Evolutionary conservation across 1,140 invertebrate genomes (phyloP).

Genomic region (Apis cerana): DNA sequence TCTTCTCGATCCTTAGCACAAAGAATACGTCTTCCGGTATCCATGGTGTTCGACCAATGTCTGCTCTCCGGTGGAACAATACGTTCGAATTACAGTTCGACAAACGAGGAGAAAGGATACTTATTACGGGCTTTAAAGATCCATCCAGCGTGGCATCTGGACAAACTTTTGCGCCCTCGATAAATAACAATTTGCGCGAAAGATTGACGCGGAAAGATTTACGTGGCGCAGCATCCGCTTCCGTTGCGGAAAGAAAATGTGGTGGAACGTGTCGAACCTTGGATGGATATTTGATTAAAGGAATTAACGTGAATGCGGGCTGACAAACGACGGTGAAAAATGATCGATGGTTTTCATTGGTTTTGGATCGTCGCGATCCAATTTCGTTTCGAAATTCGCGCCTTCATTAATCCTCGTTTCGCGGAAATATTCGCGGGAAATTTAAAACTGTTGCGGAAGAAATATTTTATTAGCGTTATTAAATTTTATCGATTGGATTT

Average conservation of each 20-base stretch:
- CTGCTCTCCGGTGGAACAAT: not conserved
- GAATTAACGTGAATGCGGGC: constrained; percentile 5
- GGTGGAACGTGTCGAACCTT: no score
- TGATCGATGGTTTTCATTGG: no score
- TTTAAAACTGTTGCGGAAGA: no score
- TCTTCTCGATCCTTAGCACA: not conserved
- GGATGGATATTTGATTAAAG: not conserved
- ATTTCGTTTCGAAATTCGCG: not conserved
- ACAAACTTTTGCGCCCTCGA: not conserved
- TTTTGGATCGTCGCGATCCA: no score
- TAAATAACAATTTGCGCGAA: constrained; percentile 34
- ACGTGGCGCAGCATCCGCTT: not conserved
- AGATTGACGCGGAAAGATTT: constrained; percentile 24
- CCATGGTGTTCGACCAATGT: no score
- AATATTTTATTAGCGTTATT: no score
- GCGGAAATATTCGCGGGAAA: no score
- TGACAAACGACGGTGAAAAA: not conserved
- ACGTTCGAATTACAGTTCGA: constrained; percentile 17
- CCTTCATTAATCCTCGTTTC: not conserved
- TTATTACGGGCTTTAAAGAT: constrained; percentile 23
- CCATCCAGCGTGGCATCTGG: not conserved
- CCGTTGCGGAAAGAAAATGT: not conserved
- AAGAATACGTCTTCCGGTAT: not conserved
- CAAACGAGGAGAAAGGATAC: constrained; percentile 8
- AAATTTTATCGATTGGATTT: no score